phyloP scores from a whole-genome alignment of 2,888 invertebrate genomes.

The Amblyjoppa proteus region DNA sequence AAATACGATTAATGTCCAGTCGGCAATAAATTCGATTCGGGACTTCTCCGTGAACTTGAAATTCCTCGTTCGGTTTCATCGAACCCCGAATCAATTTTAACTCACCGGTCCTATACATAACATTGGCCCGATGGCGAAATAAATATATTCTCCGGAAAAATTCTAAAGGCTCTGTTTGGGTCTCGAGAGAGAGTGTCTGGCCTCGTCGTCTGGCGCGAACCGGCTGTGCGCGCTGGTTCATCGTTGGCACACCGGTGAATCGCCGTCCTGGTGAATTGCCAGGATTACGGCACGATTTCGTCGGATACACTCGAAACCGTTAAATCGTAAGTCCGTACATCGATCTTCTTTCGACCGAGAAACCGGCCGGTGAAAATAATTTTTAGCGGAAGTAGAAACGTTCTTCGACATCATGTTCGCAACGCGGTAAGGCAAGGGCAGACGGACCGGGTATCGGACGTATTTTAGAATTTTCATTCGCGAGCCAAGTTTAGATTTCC shows the following conservation, averaged over 20 bases:
- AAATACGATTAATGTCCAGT: neutral
- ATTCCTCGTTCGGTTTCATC: neutral
- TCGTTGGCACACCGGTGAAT: neutral
- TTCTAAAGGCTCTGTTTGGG: neutral
- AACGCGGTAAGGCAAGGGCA: constrained; percentile 15
- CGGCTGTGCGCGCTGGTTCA: neutral
- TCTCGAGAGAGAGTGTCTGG: constrained; percentile 35
- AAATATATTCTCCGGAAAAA: neutral
- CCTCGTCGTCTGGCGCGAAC: neutral
- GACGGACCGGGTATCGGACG: constrained; percentile 24
- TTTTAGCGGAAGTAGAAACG: constrained; percentile 23
- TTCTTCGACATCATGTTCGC: constrained; percentile 7
- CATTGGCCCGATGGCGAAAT: neutral
- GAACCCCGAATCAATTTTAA: neutral
- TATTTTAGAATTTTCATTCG: constrained; percentile 38
- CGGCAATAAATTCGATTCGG: neutral
- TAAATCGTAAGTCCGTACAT: neutral
- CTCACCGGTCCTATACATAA: neutral
- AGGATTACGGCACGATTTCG: constrained; percentile 59
- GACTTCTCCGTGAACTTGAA: constrained; percentile 23
- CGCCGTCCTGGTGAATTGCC: constrained; percentile 62
- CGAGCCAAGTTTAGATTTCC: constrained; percentile 27
- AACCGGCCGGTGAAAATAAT: constrained; percentile 48
- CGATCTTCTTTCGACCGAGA: constrained; percentile 2
- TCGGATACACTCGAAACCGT: neutral